Percentiles rank a stretch among this genome's conserved stretches.
Conservation (phyloP, 2,797 vertebrate species). For the Momotus momota region DNA sequence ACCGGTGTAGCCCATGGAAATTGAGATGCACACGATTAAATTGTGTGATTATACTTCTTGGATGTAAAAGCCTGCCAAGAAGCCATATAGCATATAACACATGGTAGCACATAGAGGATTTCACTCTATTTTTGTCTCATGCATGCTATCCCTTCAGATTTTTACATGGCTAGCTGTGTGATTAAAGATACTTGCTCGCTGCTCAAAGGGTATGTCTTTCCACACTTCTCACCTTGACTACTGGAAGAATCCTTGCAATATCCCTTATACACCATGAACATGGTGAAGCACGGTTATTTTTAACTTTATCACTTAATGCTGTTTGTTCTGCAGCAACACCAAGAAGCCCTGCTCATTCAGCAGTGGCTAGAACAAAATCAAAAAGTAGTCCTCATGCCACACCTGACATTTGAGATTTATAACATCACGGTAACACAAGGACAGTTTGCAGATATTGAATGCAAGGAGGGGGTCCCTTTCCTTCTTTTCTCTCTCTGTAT, state of each 20-base stretch:
- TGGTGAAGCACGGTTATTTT: neutral
- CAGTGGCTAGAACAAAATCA: neutral
- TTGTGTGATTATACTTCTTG: neutral
- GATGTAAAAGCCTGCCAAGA: neutral
- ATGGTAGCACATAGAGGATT: neutral
- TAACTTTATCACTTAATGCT: neutral
- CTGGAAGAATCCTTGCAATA: neutral
- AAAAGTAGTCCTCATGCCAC: neutral
- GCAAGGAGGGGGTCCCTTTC: neutral
- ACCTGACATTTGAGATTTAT: neutral
- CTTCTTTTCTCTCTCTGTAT: neutral
- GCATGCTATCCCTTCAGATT: neutral
- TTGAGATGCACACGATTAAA: neutral
- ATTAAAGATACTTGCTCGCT: neutral
- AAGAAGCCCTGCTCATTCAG: neutral
- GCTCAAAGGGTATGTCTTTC: neutral
- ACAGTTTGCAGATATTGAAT: neutral
- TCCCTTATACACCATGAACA: neutral
- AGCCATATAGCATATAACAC: neutral
- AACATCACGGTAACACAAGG: neutral
- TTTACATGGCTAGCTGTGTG: neutral
- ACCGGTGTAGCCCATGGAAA: neutral
- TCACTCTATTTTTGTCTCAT: neutral
- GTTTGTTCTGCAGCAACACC: neutral
- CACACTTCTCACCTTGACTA: neutral